Percentiles rank a stretch among this genome's conserved stretches.
These are phyloP conservation scores for Channa striata DNA, from an alignment of 2,797 vertebrate genomes.

Conservation along the genomic window DNA sequence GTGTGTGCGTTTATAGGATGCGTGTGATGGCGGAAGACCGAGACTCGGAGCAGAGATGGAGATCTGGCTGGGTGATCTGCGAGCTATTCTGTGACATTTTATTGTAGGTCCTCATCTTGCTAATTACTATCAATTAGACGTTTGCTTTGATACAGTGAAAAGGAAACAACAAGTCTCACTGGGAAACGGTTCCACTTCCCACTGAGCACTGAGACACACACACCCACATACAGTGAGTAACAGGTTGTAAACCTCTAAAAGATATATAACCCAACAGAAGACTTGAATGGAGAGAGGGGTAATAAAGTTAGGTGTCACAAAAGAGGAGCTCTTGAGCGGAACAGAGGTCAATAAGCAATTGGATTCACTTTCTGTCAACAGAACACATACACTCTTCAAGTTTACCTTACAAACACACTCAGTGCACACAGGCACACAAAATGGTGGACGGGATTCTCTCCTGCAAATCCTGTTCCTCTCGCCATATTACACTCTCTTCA, in stretches of 20 bases:
- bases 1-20: conserved; percentile 20
- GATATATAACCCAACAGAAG: conserved; percentile 76
- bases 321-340: conserved; percentile 64
- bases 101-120: conserved; percentile 61
- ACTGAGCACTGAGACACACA: conserved; percentile 43
- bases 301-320: conserved; percentile 76
- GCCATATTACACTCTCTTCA: conserved; percentile 35
- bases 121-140: conserved; percentile 80
- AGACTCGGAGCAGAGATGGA: conserved; percentile 11
- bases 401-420: conserved; percentile 13
- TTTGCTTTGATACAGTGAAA: conserved; percentile 62
- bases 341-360: conserved; percentile 64
- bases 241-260: conserved; percentile 76
- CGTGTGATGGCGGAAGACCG: conserved; percentile 28
- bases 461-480: conserved; percentile 11
- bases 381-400: conserved; percentile 22
- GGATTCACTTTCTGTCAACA: conserved; percentile 57
- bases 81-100: conserved; percentile 69
- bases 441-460: conserved; percentile 27
- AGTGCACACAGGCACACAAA: conserved; percentile 33
- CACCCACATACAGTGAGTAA: conserved; percentile 48
- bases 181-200: conserved; percentile 61
- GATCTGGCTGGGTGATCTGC: conserved; percentile 61
- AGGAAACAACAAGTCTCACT: conserved; percentile 64
- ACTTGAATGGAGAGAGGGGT: conserved; percentile 56